Percentiles rank a stretch among this genome's conserved stretches.
These are phyloP conservation scores for Metridium senile DNA, from an alignment of 92 coral and sea anemone genomes.

Conservation along the genomic window DNA sequence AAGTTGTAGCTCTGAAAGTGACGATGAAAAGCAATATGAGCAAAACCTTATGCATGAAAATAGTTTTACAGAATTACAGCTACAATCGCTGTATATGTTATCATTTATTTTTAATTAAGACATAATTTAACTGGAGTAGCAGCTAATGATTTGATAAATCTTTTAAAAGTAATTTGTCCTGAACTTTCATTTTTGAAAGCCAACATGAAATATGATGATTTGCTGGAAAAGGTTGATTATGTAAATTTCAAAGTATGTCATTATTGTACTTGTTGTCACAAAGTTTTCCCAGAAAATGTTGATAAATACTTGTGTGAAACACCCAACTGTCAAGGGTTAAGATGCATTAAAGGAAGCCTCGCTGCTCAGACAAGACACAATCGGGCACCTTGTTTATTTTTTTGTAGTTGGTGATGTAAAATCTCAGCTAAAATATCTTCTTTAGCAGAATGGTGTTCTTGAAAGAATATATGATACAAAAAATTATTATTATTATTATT, in stretches of 20 bases:
- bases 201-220: conserved; percentile 21
- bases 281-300: conserved; percentile 37
- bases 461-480: conserved; percentile 29
- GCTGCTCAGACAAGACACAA: conserved; percentile 40
- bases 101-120: conserved; percentile 46
- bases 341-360: conserved; percentile 43
- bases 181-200: not conserved
- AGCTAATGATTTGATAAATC: conserved; percentile 38
- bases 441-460: conserved; percentile 46
- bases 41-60: not conserved
- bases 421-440: conserved; percentile 15
- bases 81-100: not conserved
- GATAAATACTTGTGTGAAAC: conserved; percentile 39
- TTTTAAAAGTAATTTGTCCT: conserved; percentile 34
- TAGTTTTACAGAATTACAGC: not conserved
- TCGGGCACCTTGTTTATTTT: conserved; percentile 44
- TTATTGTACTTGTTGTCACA: conserved; percentile 44
- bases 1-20: not conserved
- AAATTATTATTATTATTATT: too few relatives aligned
- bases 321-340: conserved; percentile 44
- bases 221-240: conserved; percentile 27
- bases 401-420: conserved; percentile 6
- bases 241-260: conserved; percentile 46
- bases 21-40: not conserved
- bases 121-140: conserved; percentile 55